These are phyloP conservation scores for Hydraecia micacea DNA, from an alignment of 2,888 invertebrate species.

Conservation along the genomic window DNA sequence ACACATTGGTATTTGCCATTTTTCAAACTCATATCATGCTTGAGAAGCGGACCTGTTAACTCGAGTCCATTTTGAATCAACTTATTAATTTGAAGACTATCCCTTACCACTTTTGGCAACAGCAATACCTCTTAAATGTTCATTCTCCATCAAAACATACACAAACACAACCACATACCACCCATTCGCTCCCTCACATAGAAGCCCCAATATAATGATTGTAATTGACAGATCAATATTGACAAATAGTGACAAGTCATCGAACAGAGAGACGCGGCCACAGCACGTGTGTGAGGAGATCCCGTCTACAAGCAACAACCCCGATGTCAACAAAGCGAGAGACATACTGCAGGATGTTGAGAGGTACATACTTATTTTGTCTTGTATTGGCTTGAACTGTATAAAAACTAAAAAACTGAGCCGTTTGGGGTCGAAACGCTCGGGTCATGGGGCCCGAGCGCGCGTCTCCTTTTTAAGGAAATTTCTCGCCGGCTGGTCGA, in stretches of 20 bases:
- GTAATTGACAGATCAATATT: constrained; percentile 79
- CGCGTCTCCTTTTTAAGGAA: no score
- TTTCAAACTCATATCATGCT: neutral
- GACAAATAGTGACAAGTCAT: constrained; percentile 79
- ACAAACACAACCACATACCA: neutral
- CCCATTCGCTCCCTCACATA: constrained; percentile 22
- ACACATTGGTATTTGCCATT: neutral
- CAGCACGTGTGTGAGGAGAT: constrained; percentile 82
- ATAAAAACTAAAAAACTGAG: neutral
- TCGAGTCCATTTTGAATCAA: neutral
- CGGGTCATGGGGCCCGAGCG: no score
- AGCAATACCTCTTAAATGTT: neutral
- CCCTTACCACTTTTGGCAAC: neutral
- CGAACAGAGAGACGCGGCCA: constrained; percentile 70
- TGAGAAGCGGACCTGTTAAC: neutral
- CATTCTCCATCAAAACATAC: neutral
- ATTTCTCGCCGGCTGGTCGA: no score
- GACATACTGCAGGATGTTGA: constrained; percentile 93
- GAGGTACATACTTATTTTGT: constrained; percentile 80
- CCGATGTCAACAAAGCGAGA: constrained; percentile 87
- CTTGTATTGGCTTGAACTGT: neutral
- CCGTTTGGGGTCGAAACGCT: no score
- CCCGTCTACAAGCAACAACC: constrained; percentile 82
- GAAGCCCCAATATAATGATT: constrained; percentile 44
- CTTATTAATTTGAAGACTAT: neutral